Percentiles rank a stretch among this genome's conserved stretches.
Evolutionary conservation across 2,113 vertebrate genomes (phyloP).

Genomic region (Myodes glareolus): DNA sequence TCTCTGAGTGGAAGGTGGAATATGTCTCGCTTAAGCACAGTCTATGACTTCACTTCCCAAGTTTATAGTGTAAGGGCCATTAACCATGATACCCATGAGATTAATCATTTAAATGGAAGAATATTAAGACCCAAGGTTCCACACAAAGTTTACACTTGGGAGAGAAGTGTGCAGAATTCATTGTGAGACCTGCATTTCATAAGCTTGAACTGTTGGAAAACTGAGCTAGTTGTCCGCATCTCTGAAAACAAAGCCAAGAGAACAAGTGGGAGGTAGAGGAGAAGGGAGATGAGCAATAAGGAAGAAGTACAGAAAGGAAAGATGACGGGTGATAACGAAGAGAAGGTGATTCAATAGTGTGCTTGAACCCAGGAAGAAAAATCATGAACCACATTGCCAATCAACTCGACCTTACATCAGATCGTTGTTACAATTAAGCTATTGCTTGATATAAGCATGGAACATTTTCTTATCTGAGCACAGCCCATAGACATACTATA

Average conservation of each 20-base stretch:
- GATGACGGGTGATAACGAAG: neutral
- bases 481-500: neutral
- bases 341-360: neutral
- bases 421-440: neutral
- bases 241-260: slow-evolving; percentile 1
- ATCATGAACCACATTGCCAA: neutral
- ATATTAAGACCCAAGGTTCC: neutral
- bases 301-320: neutral
- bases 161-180: neutral
- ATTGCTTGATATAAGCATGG: neutral
- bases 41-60: neutral
- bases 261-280: neutral
- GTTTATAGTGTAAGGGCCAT: neutral
- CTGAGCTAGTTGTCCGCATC: neutral
- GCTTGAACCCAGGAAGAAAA: neutral
- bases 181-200: neutral
- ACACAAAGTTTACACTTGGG: neutral
- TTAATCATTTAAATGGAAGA: neutral
- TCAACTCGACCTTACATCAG: neutral
- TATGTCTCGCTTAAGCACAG: neutral
- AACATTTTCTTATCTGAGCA: neutral
- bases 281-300: neutral
- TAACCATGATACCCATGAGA: neutral
- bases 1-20: neutral
- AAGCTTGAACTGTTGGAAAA: slow-evolving; percentile 16